Percentiles rank a stretch among this genome's conserved stretches.
Evolutionary conservation across 1,140 invertebrate species (phyloP).

Genomic region (Cherax quadricarinatus): DNA sequence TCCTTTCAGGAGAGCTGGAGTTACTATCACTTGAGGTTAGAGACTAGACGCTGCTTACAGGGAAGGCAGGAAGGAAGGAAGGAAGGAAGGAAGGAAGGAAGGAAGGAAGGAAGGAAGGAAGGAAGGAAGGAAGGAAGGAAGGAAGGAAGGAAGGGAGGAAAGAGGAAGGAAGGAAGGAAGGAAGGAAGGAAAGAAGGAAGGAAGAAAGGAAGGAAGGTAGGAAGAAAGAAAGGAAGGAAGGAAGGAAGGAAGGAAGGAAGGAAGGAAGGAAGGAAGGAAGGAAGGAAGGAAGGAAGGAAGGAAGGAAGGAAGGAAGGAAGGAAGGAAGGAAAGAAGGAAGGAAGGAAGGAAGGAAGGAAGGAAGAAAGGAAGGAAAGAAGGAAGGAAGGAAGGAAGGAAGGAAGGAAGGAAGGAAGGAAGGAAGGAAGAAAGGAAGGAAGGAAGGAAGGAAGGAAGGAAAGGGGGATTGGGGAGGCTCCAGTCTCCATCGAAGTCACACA

Average conservation of each 20-base stretch:
- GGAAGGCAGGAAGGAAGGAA: neutral
- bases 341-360: slow-evolving; percentile 10
- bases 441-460: neutral
- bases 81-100: neutral
- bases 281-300: slow-evolving; percentile 34
- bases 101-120: neutral
- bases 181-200: neutral
- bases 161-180: neutral
- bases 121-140: neutral
- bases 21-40: too few species aligned
- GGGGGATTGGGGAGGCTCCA: neutral
- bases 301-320: slow-evolving; percentile 5
- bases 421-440: slow-evolving; percentile 5
- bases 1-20: too few species aligned
- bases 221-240: slow-evolving; percentile 26
- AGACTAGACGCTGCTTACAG: too few species aligned
- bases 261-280: slow-evolving; percentile 34
- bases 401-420: slow-evolving; percentile 10
- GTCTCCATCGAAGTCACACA: too few species aligned
- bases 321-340: neutral
- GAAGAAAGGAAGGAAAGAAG: slow-evolving; percentile 9
- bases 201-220: neutral
- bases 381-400: slow-evolving; percentile 10
- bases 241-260: slow-evolving; percentile 23
- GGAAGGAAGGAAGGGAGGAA: neutral